These are phyloP conservation scores for Drosophila mauritiana DNA, from an alignment of 1,140 invertebrate species.

Conservation along the genomic window DNA sequence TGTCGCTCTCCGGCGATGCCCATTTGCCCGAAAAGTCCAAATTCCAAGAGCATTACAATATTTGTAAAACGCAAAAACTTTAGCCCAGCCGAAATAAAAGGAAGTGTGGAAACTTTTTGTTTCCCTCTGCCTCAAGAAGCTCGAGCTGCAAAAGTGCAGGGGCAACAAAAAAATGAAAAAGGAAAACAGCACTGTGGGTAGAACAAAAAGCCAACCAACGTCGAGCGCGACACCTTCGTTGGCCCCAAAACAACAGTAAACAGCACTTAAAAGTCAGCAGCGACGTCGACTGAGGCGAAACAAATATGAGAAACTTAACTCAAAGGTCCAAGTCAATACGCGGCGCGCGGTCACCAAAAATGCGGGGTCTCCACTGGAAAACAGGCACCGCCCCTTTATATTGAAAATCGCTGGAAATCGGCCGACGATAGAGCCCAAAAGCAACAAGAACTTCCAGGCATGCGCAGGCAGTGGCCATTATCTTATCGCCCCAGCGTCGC, in stretches of 20 bases:
- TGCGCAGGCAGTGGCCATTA: conserved; percentile 60
- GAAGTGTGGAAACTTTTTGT: conserved; percentile 31
- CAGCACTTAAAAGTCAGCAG: conserved; percentile 78
- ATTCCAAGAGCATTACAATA: conserved; percentile 71
- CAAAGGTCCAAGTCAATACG: conserved; percentile 83
- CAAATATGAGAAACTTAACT: conserved; percentile 83
- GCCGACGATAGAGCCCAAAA: conserved; percentile 52
- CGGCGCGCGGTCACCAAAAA: conserved; percentile 63
- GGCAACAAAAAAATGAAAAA: conserved; percentile 22
- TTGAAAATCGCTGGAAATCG: conserved; percentile 82
- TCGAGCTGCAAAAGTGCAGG: conserved; percentile 25
- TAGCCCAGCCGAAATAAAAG: conserved; percentile 11
- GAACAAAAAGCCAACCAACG: conserved; percentile 59
- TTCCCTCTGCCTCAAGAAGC: conserved; percentile 48
- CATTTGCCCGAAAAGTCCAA: neutral
- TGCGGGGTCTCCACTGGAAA: conserved; percentile 50
- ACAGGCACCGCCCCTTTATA: conserved; percentile 78
- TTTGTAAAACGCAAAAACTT: conserved; percentile 76
- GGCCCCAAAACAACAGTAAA: conserved; percentile 82
- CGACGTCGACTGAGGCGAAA: conserved; percentile 55
- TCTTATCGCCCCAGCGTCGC: conserved; percentile 73
- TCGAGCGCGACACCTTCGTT: conserved; percentile 79
- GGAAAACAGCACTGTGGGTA: conserved; percentile 27
- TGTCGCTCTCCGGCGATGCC: conserved; percentile 14
- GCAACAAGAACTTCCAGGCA: conserved; percentile 37